phyloP scores from a whole-genome alignment of 2,888 invertebrate genomes.

The Synergus japonicus region DNA sequence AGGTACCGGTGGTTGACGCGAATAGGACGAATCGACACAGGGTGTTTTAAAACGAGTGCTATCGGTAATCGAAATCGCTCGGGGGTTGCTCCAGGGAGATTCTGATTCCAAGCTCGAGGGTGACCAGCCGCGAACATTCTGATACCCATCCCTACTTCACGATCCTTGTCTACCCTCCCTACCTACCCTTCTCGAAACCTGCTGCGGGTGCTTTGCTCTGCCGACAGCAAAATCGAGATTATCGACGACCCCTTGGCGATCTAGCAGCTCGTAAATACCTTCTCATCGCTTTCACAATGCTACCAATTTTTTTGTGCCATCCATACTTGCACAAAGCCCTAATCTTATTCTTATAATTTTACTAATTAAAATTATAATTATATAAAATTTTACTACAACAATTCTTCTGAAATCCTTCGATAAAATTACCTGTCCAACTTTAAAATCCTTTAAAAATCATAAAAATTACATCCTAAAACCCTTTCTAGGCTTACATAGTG shows the following conservation, averaged over 20 bases:
- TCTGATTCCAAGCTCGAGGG: conserved; percentile 66
- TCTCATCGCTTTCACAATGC: conserved; percentile 23
- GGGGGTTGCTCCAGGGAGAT: conserved; percentile 61
- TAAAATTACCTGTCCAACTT: no score
- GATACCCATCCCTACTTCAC: conserved; percentile 61
- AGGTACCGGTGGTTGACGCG: conserved; percentile 54
- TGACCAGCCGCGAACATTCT: conserved; percentile 70
- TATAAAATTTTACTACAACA: no score
- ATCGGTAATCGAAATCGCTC: conserved; percentile 76
- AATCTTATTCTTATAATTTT: neutral
- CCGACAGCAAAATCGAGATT: conserved; percentile 33
- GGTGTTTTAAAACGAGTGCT: conserved; percentile 75
- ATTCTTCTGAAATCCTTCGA: no score
- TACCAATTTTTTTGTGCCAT: conserved; percentile 5
- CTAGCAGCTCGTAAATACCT: conserved; percentile 38
- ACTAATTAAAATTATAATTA: no score
- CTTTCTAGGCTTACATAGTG: no score
- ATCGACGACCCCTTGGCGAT: conserved; percentile 36
- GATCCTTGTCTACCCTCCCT: conserved; percentile 66
- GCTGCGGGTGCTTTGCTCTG: conserved; percentile 35
- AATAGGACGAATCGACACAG: conserved; percentile 69
- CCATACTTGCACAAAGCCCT: neutral
- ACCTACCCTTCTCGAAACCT: conserved; percentile 31
- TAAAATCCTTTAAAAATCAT: no score
- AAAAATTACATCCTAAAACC: no score